These are phyloP conservation scores for Clivina fossor DNA, from an alignment of 2,888 invertebrate genomes.

Conservation along the genomic window DNA sequence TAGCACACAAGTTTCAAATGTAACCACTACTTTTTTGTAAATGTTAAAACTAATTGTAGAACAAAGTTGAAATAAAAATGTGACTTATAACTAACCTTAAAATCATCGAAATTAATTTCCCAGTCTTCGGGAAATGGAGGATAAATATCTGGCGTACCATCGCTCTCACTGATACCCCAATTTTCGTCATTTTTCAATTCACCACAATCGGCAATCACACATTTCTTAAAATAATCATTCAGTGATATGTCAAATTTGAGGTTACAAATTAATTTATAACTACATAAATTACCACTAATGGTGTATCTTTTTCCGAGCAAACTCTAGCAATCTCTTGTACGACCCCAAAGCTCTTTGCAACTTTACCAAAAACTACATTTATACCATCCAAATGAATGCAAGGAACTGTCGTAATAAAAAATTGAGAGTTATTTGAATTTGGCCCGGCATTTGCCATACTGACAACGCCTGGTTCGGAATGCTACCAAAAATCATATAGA, in stretches of 20 bases:
- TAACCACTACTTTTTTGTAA: too few species aligned
- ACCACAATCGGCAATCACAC: slow-evolving; percentile 73
- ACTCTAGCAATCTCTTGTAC: slow-evolving; percentile 70
- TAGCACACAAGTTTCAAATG: too few species aligned
- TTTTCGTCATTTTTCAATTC: slow-evolving; percentile 61
- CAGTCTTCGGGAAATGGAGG: slow-evolving; percentile 81
- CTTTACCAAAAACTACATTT: slow-evolving; percentile 81
- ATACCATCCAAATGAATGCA: slow-evolving; percentile 77
- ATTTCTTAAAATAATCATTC: slow-evolving; percentile 56
- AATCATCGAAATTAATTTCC: slow-evolving; percentile 49
- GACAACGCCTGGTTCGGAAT: slow-evolving; percentile 67
- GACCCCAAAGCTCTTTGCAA: slow-evolving; percentile 73
- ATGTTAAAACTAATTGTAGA: too few species aligned
- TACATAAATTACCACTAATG: slow-evolving; percentile 61
- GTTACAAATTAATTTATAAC: too few species aligned
- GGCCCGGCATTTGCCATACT: slow-evolving; percentile 82
- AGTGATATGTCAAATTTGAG: too few species aligned
- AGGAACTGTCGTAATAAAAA: slow-evolving; percentile 80
- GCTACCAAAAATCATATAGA: slow-evolving; percentile 43
- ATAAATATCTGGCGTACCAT: slow-evolving; percentile 70
- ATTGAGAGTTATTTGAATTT: slow-evolving; percentile 92
- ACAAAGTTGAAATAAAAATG: too few species aligned
- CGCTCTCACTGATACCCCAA: slow-evolving; percentile 69
- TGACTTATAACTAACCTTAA: slow-evolving; percentile 20
- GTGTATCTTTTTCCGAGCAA: slow-evolving; percentile 60